Evolutionary conservation across 2,113 vertebrate genomes (phyloP).

Genomic region (Solea solea): DNA sequence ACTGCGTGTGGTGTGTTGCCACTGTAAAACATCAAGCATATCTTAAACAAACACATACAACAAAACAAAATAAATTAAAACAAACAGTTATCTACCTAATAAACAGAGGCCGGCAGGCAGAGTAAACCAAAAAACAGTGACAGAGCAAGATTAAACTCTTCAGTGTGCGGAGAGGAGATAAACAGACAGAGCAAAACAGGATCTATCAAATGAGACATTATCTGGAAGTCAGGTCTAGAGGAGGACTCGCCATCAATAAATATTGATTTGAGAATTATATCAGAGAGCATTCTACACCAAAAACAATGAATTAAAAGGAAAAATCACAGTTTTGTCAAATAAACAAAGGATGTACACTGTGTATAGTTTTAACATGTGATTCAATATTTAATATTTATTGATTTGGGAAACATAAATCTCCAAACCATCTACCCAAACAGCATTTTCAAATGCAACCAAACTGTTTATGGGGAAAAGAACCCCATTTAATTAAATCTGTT

Average conservation of each 20-base stretch:
- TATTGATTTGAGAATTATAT: constrained; percentile 43
- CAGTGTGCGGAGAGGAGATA: constrained; percentile 36
- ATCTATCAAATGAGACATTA: constrained; percentile 43
- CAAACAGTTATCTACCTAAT: neutral
- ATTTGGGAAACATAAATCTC: too few species aligned
- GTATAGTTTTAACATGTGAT: too few species aligned
- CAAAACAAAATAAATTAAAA: neutral
- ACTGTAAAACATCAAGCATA: neutral
- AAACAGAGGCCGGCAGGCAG: neutral
- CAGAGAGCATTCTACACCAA: neutral
- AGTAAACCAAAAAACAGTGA: constrained; percentile 17
- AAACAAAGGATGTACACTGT: too few species aligned
- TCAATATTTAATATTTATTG: too few species aligned
- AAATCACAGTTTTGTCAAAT: too few species aligned
- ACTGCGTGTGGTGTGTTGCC: too few species aligned
- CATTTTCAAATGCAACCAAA: too few species aligned
- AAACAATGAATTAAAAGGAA: neutral
- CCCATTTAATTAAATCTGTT: neutral
- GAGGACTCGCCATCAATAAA: constrained; percentile 19
- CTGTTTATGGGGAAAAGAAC: too few species aligned
- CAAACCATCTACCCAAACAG: too few species aligned
- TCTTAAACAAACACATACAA: neutral
- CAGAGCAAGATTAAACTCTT: neutral
- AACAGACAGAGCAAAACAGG: constrained; percentile 16
- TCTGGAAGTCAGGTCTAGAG: constrained; percentile 8